phyloP scores from a whole-genome alignment of 35 echinoderm and acorn worm species.

The Diadema setosum region DNA sequence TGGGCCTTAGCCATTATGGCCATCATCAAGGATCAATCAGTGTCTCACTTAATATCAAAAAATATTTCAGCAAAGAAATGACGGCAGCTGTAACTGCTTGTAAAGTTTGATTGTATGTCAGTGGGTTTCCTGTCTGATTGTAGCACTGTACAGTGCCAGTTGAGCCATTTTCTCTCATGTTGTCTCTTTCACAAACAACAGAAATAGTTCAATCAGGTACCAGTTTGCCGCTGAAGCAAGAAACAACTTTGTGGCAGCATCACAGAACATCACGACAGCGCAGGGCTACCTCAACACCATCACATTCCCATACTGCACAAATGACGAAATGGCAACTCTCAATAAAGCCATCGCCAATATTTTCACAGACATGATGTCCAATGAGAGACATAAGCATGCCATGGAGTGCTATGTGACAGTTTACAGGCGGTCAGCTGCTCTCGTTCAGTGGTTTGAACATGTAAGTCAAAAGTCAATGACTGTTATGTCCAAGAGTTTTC shows the following conservation, averaged over 20 bases:
- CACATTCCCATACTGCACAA: constrained; percentile 92
- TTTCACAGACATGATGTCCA: constrained; percentile 75
- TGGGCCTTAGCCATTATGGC: too few species aligned
- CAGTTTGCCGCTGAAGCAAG: constrained; percentile 83
- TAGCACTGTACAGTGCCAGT: too few species aligned
- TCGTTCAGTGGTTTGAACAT: constrained; percentile 97
- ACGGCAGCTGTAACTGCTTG: too few species aligned
- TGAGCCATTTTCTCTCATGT: too few species aligned
- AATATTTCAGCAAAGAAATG: too few species aligned
- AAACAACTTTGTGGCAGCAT: constrained; percentile 88
- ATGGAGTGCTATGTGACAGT: constrained; percentile 76
- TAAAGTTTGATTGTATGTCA: too few species aligned
- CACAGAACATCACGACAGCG: constrained; percentile 81
- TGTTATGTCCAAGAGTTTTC: not conserved
- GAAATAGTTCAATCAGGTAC: constrained; percentile 51
- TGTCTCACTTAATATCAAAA: too few species aligned
- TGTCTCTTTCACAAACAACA: too few species aligned
- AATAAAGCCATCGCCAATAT: constrained; percentile 71
- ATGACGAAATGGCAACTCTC: constrained; percentile 64
- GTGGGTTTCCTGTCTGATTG: too few species aligned
- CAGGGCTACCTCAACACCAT: constrained; percentile 87
- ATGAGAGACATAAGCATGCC: constrained; percentile 85
- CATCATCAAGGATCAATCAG: too few species aligned
- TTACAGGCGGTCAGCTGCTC: constrained; percentile 68
- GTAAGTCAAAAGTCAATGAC: constrained; percentile 28